phyloP scores from a whole-genome alignment of 2,888 invertebrate genomes.

The Punctoribates punctum region DNA sequence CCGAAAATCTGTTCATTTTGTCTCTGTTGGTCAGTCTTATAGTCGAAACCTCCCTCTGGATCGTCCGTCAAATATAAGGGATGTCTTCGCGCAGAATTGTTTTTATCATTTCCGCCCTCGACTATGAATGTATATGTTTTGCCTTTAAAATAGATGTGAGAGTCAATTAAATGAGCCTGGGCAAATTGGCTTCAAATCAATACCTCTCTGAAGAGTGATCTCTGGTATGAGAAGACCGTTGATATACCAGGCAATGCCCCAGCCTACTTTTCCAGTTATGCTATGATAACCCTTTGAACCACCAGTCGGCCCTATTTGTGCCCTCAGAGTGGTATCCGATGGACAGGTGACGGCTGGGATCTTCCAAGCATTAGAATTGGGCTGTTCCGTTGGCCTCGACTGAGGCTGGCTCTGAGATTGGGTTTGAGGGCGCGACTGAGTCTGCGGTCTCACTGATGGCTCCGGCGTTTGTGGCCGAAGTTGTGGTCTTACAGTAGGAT shows the following conservation, averaged over 20 bases:
- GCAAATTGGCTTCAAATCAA: too few species aligned
- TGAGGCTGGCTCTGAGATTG: neutral
- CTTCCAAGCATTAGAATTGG: slow-evolving; percentile 64
- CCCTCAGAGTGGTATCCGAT: slow-evolving; percentile 84
- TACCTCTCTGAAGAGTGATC: slow-evolving; percentile 76
- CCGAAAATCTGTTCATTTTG: slow-evolving; percentile 77
- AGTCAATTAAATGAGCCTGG: neutral
- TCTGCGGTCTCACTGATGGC: neutral
- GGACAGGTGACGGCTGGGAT: slow-evolving; percentile 87
- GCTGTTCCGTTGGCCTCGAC: slow-evolving; percentile 52
- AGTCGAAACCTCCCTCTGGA: slow-evolving; percentile 80
- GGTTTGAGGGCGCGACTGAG: neutral
- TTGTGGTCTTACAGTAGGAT: neutral
- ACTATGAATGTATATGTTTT: slow-evolving; percentile 68
- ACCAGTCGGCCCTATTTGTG: slow-evolving; percentile 89
- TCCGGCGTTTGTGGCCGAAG: neutral
- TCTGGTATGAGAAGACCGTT: slow-evolving; percentile 86
- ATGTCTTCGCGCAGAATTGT: slow-evolving; percentile 76
- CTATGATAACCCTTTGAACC: slow-evolving; percentile 79
- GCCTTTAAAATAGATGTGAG: neutral
- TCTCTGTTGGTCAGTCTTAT: slow-evolving; percentile 75
- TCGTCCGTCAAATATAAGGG: slow-evolving; percentile 87
- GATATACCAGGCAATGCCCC: slow-evolving; percentile 91
- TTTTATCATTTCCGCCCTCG: slow-evolving; percentile 77
- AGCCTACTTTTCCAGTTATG: slow-evolving; percentile 79